Conservation (phyloP, 1,140 invertebrate genomes). For the Drosophila kanapiae region DNA sequence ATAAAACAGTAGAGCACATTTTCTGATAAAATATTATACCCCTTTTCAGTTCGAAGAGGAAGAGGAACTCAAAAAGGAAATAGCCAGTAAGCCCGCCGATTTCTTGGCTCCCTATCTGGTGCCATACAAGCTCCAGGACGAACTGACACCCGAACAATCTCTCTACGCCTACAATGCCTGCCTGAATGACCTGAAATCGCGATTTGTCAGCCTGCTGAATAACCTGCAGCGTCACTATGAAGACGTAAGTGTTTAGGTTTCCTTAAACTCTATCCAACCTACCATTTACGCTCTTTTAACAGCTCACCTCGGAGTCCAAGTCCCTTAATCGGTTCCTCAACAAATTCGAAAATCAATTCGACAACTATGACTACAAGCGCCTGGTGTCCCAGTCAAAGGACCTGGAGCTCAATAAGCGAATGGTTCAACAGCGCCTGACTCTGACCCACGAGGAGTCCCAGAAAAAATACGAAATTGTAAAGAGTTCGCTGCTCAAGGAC, state of each 20-base stretch:
- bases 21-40: no score
- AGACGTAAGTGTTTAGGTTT: constrained; percentile 66
- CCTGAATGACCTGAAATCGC: constrained; percentile 87
- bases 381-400: constrained; percentile 75
- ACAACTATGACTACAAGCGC: constrained; percentile 79
- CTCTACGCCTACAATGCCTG: constrained; percentile 85
- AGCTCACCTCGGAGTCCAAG: constrained; percentile 78
- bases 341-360: constrained; percentile 82
- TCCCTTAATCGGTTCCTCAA: constrained; percentile 74
- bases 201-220: constrained; percentile 86
- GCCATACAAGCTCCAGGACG: constrained; percentile 85
- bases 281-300: not conserved
- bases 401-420: constrained; percentile 77
- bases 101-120: constrained; percentile 87
- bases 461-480: constrained; percentile 79
- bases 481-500: constrained; percentile 66
- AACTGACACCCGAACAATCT: constrained; percentile 79
- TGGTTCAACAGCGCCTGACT: constrained; percentile 80
- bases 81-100: constrained; percentile 85
- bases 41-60: constrained; percentile 82
- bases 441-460: constrained; percentile 78
- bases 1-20: no score
- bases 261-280: not conserved
- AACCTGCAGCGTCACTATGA: constrained; percentile 86
- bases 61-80: constrained; percentile 71